Percentiles rank a stretch among this genome's conserved stretches.
These are phyloP conservation scores for Gila robusta DNA, from an alignment of 2,797 vertebrate species.

Conservation along the genomic window DNA sequence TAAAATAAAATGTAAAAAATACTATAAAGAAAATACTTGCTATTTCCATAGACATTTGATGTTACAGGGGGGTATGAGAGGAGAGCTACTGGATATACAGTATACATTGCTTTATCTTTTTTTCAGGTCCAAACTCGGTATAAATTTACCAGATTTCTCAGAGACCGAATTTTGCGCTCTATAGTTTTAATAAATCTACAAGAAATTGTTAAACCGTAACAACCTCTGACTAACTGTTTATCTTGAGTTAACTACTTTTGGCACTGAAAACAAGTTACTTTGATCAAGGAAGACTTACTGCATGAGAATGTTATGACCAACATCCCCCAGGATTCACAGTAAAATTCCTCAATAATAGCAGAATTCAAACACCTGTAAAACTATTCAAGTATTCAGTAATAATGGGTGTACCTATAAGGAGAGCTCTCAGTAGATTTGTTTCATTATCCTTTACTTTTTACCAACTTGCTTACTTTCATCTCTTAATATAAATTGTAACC, in stretches of 20 bases:
- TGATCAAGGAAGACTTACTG: constrained; percentile 10
- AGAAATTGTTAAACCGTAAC: neutral
- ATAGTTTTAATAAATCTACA: neutral
- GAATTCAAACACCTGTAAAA: neutral
- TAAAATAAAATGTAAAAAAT: neutral
- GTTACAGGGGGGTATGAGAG: neutral
- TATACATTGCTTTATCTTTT: neutral
- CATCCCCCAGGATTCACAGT: constrained; percentile 12
- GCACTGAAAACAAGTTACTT: constrained; percentile 37
- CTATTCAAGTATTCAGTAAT: neutral
- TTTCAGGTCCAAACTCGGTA: constrained; percentile 3
- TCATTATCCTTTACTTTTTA: neutral
- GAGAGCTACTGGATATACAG: neutral
- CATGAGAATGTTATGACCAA: neutral
- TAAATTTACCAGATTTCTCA: neutral
- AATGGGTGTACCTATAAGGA: neutral
- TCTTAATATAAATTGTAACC: neutral
- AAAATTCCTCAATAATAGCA: neutral
- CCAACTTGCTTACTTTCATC: neutral
- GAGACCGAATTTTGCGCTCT: neutral
- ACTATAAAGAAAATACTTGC: neutral
- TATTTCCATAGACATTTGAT: neutral
- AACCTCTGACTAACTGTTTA: neutral
- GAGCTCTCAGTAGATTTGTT: neutral
- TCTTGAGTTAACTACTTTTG: constrained; percentile 22